A percentile compares a stretch with the other conserved stretches of the same genome.
These are phyloP conservation scores for Mamestra brassicae DNA, from an alignment of 2,888 invertebrate genomes.

Conservation along the genomic window DNA sequence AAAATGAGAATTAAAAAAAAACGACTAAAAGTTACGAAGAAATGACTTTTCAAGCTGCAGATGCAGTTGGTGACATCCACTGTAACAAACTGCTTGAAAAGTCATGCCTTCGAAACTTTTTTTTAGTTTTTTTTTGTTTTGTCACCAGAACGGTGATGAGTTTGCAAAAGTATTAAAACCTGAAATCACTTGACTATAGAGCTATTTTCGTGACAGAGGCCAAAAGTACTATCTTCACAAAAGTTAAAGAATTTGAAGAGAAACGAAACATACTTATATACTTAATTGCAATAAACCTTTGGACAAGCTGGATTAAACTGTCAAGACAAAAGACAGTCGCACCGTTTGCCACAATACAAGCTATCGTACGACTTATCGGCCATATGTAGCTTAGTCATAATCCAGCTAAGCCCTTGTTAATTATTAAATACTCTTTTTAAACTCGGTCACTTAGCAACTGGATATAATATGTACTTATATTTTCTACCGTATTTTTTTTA, in stretches of 20 bases:
- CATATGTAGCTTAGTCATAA: slow-evolving; percentile 43
- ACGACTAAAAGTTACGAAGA: too few species aligned
- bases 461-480: neutral
- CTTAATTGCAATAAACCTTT: slow-evolving; percentile 15
- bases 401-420: slow-evolving; percentile 35
- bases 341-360: neutral
- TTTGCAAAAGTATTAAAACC: neutral
- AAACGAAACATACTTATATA: neutral
- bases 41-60: too few species aligned
- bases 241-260: neutral
- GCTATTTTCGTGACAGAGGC: neutral
- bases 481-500: too few species aligned
- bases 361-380: slow-evolving; percentile 39
- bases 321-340: slow-evolving; percentile 20
- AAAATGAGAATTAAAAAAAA: too few species aligned
- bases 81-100: too few species aligned
- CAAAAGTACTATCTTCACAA: neutral
- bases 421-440: slow-evolving; percentile 12
- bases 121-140: too few species aligned
- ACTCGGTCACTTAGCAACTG: neutral
- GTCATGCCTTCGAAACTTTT: too few species aligned
- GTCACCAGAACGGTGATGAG: too few species aligned
- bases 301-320: neutral
- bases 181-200: neutral
- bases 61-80: too few species aligned